Evolutionary conservation across 2,113 vertebrate genomes (phyloP).

Genomic region (Jaculus jaculus): DNA sequence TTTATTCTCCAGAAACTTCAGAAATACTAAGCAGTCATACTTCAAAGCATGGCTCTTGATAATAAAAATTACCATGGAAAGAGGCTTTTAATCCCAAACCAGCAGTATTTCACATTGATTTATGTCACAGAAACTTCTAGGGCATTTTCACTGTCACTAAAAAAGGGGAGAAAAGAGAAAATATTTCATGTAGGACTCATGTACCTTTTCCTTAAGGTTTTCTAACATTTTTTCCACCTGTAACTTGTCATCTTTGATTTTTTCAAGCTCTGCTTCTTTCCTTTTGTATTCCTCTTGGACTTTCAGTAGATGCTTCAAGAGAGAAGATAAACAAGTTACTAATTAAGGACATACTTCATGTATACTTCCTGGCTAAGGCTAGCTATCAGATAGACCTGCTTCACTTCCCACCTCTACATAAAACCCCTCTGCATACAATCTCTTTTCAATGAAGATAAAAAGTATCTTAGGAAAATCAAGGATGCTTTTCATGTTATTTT

Average conservation of each 20-base stretch:
- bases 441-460: slow-evolving; percentile 10
- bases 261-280: slow-evolving; percentile 92
- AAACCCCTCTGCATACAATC: background rate
- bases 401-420: background rate
- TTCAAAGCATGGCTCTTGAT: slow-evolving; percentile 66
- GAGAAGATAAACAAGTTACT: slow-evolving; percentile 1
- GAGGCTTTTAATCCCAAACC: slow-evolving; percentile 17
- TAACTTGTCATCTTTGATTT: slow-evolving; percentile 92
- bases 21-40: slow-evolving; percentile 22
- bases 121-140: slow-evolving; percentile 18
- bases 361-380: background rate
- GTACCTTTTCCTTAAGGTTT: slow-evolving; percentile 92
- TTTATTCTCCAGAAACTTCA: slow-evolving; percentile 8
- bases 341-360: slow-evolving; percentile 16
- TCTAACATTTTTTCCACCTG: slow-evolving; percentile 91
- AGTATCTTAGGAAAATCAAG: slow-evolving; percentile 31
- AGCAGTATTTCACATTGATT: slow-evolving; percentile 3
- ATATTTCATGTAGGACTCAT: background rate
- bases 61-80: slow-evolving; percentile 23
- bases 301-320: slow-evolving; percentile 92
- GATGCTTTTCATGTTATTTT: slow-evolving; percentile 47
- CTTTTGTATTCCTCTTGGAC: slow-evolving; percentile 94
- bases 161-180: background rate
- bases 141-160: slow-evolving; percentile 30
- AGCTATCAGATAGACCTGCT: background rate